Conservation (phyloP, 2,113 vertebrate genomes). For the Pedetes capensis region DNA sequence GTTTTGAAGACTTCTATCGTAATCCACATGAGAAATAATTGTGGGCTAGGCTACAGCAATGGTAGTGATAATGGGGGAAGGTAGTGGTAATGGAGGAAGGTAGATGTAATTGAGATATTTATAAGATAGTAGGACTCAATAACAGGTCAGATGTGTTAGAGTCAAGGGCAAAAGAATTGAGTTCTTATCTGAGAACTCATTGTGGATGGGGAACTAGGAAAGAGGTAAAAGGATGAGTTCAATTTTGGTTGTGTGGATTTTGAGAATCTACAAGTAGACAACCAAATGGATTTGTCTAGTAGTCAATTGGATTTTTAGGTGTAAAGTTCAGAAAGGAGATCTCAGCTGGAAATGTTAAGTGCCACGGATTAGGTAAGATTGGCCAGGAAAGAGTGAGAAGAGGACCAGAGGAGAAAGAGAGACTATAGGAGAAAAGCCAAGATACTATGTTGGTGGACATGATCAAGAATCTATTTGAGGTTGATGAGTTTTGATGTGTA, state of each 20-base stretch:
- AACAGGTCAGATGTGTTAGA: background rate
- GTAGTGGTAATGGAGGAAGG: background rate
- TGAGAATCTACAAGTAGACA: background rate
- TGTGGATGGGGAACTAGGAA: background rate
- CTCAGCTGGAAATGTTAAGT: background rate
- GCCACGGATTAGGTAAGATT: background rate
- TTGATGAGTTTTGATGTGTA: background rate
- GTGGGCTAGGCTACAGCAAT: background rate
- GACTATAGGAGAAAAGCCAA: background rate
- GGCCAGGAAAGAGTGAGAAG: background rate
- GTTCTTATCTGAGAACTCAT: background rate
- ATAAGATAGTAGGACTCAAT: background rate
- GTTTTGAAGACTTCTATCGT: background rate
- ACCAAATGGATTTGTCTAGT: background rate
- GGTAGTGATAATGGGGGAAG: background rate
- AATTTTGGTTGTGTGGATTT: background rate
- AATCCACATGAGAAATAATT: background rate
- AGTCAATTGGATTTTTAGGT: background rate
- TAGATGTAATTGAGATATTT: background rate
- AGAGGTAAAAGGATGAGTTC: background rate
- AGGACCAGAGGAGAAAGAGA: background rate
- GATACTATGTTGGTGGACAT: background rate
- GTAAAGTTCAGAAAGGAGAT: background rate
- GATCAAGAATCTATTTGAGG: background rate
- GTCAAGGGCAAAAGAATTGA: background rate